Evolutionary conservation across 2,888 invertebrate species (phyloP), one percentile per base, ranked within the genome.

Genomic region (Venustoraphidia nigricollis): DNA sequence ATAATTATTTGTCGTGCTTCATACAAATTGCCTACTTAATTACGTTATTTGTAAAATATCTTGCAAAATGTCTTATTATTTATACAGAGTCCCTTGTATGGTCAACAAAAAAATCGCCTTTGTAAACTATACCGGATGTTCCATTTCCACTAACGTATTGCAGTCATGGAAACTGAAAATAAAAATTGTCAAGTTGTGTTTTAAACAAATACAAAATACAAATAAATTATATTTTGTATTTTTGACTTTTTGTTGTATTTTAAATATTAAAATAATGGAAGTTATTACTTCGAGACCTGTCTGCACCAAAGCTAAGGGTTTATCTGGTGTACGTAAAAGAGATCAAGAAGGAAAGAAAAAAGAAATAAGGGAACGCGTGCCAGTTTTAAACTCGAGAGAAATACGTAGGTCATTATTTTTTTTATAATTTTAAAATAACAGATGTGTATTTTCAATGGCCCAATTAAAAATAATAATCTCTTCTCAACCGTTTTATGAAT

Each of bases 351-450:
- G 17, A 9, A 34, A 36, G 14, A 42, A 41, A 42, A 40, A 36
- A n/a, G 41, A 47, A 40, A 34, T 47, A 36, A 35, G 10, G n/a
- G 27, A 34, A 35, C 9, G 41, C 14, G 11, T 47, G n/a, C 35
- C 41, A 4, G 13, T n/a, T 11, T 35, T 47, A 36, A 41, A 11
- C 41, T 17, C 10, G 34, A 27, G 36, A 11, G 34, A 41, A 41
- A 47, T 47, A 17, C 34, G 47, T 42, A 41, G 47, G 47, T 47
- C 34, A 27, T 10, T 38, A 10, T 37, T 36, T 36, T 38, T 27
- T 27, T 42, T 27, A 42, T 13, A 17, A 11, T 13, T 42, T n/a
- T 13, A 34, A 10, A 44, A 44, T 10, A 27, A 27, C 6, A 27
- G 5, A 27, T 27, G 27, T 27, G 6, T 5, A n/a, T 13, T 41